Conservation (phyloP, 2,888 invertebrate species). For the Polyommatus iphigenia region DNA sequence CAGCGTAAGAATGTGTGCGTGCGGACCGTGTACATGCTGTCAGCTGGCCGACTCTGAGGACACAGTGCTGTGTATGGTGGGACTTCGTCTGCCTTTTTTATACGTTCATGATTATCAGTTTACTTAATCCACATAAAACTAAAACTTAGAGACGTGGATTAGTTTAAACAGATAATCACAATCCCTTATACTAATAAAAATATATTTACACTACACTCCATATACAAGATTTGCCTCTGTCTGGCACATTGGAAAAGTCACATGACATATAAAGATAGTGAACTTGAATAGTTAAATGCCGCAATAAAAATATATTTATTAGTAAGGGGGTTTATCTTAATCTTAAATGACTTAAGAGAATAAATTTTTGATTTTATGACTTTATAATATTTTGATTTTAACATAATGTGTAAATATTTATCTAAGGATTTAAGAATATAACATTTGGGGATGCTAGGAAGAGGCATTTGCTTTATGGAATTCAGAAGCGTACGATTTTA, state of each 20-base stretch:
- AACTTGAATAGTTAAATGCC: background rate
- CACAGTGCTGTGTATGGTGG: too few relatives aligned
- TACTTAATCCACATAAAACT: background rate
- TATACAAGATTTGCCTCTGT: background rate
- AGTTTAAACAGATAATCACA: background rate
- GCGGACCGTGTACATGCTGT: too few relatives aligned
- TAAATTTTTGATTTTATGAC: conserved; percentile 34
- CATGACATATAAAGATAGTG: background rate
- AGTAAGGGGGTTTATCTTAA: background rate
- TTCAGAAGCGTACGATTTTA: background rate
- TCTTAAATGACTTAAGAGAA: conserved; percentile 11
- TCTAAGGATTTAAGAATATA: conserved; percentile 13
- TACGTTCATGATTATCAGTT: background rate
- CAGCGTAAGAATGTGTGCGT: too few relatives aligned
- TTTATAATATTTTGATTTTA: conserved; percentile 44
- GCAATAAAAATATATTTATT: background rate
- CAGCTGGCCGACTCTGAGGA: too few relatives aligned
- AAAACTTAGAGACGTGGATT: background rate
- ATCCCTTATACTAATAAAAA: background rate
- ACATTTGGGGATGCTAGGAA: conserved; percentile 7
- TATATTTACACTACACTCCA: background rate
- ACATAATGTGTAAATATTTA: conserved; percentile 46
- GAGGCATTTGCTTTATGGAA: conserved; percentile 48
- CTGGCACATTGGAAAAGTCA: background rate
- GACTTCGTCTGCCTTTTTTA: too few relatives aligned